A percentile compares a stretch with the other conserved stretches of the same genome.
Evolutionary conservation across 1,140 invertebrate species (phyloP).

Genomic region (Brachionus angularis): DNA sequence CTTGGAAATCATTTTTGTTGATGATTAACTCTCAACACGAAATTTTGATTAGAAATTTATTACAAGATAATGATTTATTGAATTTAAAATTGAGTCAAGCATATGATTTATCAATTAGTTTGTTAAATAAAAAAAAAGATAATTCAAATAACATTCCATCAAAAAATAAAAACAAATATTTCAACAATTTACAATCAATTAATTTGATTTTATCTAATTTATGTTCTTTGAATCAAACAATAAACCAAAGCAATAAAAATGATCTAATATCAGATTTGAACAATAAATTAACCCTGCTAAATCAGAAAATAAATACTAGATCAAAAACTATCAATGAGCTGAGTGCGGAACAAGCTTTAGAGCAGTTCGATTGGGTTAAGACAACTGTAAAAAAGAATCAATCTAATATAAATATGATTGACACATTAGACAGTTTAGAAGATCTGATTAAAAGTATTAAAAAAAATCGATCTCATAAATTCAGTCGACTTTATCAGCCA

Average conservation of each 20-base stretch:
- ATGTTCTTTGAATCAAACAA: too few species aligned
- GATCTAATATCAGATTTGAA: background rate
- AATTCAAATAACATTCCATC: too few species aligned
- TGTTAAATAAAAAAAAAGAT: too few species aligned
- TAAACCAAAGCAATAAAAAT: too few species aligned
- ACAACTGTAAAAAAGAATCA: background rate
- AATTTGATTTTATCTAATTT: slow-evolving; percentile 28
- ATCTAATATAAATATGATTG: background rate
- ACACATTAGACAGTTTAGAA: slow-evolving; percentile 21
- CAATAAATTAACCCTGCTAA: background rate
- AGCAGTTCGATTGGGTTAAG: slow-evolving; percentile 39
- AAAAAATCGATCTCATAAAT: slow-evolving; percentile 11
- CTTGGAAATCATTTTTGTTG: slow-evolving; percentile 35
- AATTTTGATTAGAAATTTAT: background rate
- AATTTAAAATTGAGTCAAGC: slow-evolving; percentile 24
- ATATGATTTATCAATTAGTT: too few species aligned
- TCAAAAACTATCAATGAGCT: slow-evolving; percentile 27
- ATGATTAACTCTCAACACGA: slow-evolving; percentile 29
- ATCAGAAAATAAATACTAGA: background rate
- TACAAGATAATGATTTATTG: slow-evolving; percentile 14
- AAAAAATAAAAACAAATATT: background rate
- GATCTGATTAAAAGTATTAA: slow-evolving; percentile 17
- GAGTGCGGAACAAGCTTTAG: background rate
- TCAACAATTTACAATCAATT: slow-evolving; percentile 30
- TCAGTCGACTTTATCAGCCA: slow-evolving; percentile 5